phyloP scores from a whole-genome alignment of 2,888 invertebrate species.

The Galeruca laticollis region DNA sequence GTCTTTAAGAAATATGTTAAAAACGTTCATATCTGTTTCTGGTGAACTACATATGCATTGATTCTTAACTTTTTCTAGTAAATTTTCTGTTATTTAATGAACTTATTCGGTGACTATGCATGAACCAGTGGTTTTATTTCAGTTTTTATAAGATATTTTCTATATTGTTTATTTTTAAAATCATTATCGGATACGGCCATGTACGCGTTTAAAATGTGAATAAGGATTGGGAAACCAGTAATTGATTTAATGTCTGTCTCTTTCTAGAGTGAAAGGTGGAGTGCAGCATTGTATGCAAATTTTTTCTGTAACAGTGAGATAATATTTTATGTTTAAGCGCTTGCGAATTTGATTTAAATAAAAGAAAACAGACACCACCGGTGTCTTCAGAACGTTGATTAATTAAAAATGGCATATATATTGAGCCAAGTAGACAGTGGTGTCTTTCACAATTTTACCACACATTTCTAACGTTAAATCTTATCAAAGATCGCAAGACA shows the following conservation, averaged over 20 bases:
- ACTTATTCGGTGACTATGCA: too few relatives aligned
- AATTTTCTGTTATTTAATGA: too few relatives aligned
- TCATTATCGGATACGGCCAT: not conserved
- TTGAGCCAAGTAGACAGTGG: too few relatives aligned
- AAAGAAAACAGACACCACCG: not conserved
- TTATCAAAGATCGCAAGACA: too few relatives aligned
- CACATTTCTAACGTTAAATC: too few relatives aligned
- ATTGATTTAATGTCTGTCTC: conserved; percentile 45
- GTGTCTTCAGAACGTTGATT: not conserved
- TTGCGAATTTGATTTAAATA: not conserved
- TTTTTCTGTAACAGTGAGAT: conserved; percentile 20
- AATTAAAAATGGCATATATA: not conserved
- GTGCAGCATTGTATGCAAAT: conserved; percentile 45
- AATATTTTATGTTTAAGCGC: conserved; percentile 4
- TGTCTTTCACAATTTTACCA: too few relatives aligned
- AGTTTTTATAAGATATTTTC: not conserved
- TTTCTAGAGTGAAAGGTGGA: conserved; percentile 45
- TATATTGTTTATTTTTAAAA: not conserved
- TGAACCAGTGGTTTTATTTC: not conserved
- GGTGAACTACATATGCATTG: too few relatives aligned
- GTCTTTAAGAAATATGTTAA: too few relatives aligned
- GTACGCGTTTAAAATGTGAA: not conserved
- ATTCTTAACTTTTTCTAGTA: too few relatives aligned
- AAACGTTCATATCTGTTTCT: too few relatives aligned
- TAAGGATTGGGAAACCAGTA: conserved; percentile 42